These are phyloP conservation scores for Philaethria dido DNA, from an alignment of 2,888 invertebrate genomes.

Conservation along the genomic window DNA sequence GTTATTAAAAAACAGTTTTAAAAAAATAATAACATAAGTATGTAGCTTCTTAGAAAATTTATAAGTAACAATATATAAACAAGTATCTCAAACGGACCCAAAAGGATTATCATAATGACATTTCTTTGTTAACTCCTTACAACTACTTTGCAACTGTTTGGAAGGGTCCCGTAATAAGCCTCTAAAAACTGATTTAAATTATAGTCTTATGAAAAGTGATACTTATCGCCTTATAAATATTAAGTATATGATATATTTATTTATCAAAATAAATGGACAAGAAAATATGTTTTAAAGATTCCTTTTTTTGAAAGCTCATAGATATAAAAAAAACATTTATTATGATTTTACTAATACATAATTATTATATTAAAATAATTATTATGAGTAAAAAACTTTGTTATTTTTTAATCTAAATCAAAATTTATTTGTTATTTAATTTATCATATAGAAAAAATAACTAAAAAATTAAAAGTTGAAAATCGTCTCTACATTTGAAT, in stretches of 20 bases:
- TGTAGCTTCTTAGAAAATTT: conserved; percentile 35
- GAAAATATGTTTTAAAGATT: background rate
- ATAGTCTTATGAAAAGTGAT: background rate
- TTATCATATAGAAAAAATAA: too few species aligned
- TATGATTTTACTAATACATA: too few species aligned
- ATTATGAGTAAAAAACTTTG: too few species aligned
- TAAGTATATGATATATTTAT: background rate
- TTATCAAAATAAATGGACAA: background rate
- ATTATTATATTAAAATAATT: too few species aligned
- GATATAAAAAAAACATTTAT: too few species aligned
- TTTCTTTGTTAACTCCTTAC: conserved; percentile 59
- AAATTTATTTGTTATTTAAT: too few species aligned
- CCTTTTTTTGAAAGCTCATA: too few species aligned
- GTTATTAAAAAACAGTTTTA: conserved; percentile 8
- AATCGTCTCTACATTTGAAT: too few species aligned
- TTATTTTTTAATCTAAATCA: too few species aligned
- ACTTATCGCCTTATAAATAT: conserved; percentile 1
- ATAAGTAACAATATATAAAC: conserved; percentile 52
- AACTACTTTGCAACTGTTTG: conserved; percentile 28
- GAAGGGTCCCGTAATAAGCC: conserved; percentile 16
- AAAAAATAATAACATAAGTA: conserved; percentile 11
- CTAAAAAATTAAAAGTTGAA: too few species aligned
- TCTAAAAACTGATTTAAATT: conserved; percentile 18
- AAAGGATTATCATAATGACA: conserved; percentile 72
- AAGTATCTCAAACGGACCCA: conserved; percentile 52